These are phyloP conservation scores for Anastrepha ludens DNA, from an alignment of 1,140 invertebrate genomes.

Conservation along the genomic window DNA sequence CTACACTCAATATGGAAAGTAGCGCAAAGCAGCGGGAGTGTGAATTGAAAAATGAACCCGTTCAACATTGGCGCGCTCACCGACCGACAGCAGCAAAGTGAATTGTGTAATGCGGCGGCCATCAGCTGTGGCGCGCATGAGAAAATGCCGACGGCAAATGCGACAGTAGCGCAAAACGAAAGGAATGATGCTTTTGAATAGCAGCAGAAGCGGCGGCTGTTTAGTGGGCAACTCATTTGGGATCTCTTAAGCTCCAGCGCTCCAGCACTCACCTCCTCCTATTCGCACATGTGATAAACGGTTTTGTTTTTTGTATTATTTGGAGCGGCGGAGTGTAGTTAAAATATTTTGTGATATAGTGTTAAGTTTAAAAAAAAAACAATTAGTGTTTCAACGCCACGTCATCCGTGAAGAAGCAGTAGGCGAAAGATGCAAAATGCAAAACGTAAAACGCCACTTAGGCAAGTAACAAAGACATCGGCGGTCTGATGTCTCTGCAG, in stretches of 20 bases:
- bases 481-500: slow-evolving; percentile 2
- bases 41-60: background rate
- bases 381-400: background rate
- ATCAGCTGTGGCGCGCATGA: background rate
- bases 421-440: slow-evolving; percentile 15
- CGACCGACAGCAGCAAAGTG: background rate
- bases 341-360: slow-evolving; percentile 68
- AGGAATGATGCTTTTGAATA: background rate
- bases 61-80: background rate
- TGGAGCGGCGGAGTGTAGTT: slow-evolving; percentile 51
- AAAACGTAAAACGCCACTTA: background rate
- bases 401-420: background rate
- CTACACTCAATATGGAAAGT: background rate
- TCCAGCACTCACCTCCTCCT: background rate
- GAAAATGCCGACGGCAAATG: slow-evolving; percentile 57
- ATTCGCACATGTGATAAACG: slow-evolving; percentile 54
- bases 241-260: slow-evolving; percentile 23
- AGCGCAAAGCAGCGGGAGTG: background rate
- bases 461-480: slow-evolving; percentile 16
- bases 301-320: background rate
- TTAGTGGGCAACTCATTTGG: background rate
- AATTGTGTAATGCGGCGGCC: background rate
- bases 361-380: slow-evolving; percentile 60
- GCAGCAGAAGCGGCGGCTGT: background rate
- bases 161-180: background rate